Evolutionary conservation across 2,113 vertebrate genomes (phyloP).

Genomic region (Mustelus asterias): DNA sequence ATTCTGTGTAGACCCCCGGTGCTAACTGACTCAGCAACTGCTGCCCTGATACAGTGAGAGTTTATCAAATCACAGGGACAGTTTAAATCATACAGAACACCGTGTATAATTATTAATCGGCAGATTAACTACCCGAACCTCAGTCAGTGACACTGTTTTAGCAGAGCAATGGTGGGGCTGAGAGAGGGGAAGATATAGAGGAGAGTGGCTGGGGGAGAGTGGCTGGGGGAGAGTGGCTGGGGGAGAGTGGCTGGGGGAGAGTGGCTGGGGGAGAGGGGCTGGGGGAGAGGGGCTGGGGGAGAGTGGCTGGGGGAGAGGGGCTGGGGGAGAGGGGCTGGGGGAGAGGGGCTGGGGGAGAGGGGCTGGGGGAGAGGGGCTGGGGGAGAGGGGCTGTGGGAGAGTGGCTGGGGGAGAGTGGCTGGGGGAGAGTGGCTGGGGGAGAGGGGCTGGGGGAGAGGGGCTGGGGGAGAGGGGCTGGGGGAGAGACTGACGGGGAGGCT

Average conservation of each 20-base stretch:
- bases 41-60: not conserved
- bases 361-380: not conserved
- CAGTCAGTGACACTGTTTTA: not conserved
- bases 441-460: not conserved
- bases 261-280: too few species aligned
- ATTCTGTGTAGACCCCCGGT: not conserved
- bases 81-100: not conserved
- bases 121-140: not conserved
- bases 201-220: not conserved
- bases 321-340: too few species aligned
- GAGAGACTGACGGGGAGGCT: not conserved
- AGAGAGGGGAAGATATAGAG: not conserved
- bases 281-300: not conserved
- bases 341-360: not conserved
- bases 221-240: not conserved
- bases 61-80: not conserved
- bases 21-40: not conserved
- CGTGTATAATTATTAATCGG: not conserved
- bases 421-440: not conserved
- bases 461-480: not conserved
- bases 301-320: too few species aligned
- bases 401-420: not conserved
- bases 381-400: too few species aligned
- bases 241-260: too few species aligned
- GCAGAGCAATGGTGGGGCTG: not conserved